These are phyloP conservation scores for Aptenodytes forsteri DNA, from an alignment of 2,113 vertebrate genomes.

Conservation along the genomic window DNA sequence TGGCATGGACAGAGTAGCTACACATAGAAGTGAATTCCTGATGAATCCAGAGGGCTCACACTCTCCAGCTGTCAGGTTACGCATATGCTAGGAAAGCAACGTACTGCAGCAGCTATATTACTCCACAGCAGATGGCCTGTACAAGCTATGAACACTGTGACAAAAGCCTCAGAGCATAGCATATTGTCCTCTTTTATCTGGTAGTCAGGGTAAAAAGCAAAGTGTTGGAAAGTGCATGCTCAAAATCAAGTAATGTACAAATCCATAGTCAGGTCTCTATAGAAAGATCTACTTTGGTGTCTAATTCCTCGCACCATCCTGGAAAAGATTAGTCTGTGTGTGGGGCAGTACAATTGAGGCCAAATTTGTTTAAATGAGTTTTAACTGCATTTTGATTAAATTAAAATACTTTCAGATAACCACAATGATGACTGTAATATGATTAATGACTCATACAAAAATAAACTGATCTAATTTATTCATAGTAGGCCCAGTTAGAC, in stretches of 20 bases:
- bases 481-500: background rate
- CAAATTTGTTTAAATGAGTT: background rate
- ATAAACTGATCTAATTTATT: background rate
- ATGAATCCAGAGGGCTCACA: background rate
- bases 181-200: background rate
- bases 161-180: background rate
- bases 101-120: background rate
- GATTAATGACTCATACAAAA: constrained; percentile 3
- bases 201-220: background rate
- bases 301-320: background rate
- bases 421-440: background rate
- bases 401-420: constrained; percentile 21
- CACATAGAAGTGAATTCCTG: background rate
- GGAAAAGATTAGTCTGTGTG: background rate
- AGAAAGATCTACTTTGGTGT: background rate
- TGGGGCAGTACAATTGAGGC: background rate
- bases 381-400: constrained; percentile 35
- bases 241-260: background rate
- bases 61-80: background rate
- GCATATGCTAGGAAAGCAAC: background rate
- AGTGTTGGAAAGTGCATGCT: background rate
- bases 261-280: background rate
- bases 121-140: constrained; percentile 10
- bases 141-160: background rate
- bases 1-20: background rate